Base-by-base conservation (phyloP, 2,888 invertebrate species). In the Agrotis segetum region DNA sequence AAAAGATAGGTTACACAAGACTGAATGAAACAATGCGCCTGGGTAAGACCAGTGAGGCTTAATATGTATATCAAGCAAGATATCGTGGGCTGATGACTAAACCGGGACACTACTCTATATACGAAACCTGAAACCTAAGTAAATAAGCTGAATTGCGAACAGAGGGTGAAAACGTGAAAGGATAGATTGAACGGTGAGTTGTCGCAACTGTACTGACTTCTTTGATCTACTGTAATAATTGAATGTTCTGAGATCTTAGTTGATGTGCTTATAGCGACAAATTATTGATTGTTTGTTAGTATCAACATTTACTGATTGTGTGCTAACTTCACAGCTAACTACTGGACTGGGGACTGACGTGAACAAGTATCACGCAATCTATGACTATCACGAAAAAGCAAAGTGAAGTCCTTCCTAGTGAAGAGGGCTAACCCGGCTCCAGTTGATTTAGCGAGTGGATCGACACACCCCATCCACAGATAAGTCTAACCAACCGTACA, bases 241-340 rank as follows among this genome's bases (percentile, higher is more conserved):
- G 50, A 24, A 50, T 67, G 44, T 71, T 62, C 68, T 71, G 59
- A 71, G 78, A 73, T 77, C 81, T 64, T 79, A 77, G 77, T 81
- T 81, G 67, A 67, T 77, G 65, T 79, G 60, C 67, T 61, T 66
- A 66, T 53, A 72, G 66, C 77, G 82, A 77, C 50, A 77, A 81
- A 47, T 50, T 69, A 47, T 50, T 69, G 16, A 21, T 65, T 65
- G 17, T 77, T 47, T 77, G 34, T 66, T 21, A 52, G 76, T 62
- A 67, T 50, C 40, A 17, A 69, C 81, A 80, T 83, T 85, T 83
- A 88, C 84, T 92, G 87, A 91, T 88, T 83, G 82, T 91, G 82
- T 93, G 89, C 91, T 91, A 91, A 90, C 91, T 93, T 91, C 93
- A 91, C 94, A 94, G 94, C 92, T 92, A 87, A 88, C 88, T 82